Conservation (phyloP, 2,113 vertebrate species). For the Neoarius graeffei region DNA sequence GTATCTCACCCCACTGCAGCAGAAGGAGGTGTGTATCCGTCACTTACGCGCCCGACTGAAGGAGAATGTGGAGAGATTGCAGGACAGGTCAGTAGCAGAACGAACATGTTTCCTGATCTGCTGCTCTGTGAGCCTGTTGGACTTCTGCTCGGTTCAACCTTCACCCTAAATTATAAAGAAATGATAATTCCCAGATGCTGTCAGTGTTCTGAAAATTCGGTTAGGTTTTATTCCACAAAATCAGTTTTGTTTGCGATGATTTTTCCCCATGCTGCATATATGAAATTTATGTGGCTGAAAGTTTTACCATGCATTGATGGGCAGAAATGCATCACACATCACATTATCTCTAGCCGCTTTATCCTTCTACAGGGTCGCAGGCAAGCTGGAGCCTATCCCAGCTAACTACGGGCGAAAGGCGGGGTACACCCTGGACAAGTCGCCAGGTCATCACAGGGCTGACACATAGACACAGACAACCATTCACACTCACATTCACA, state of each 20-base stretch:
- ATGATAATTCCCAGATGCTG: not conserved
- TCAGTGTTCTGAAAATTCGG: not conserved
- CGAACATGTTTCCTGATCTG: not conserved
- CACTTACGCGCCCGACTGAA: constrained; percentile 89
- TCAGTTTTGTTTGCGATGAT: not conserved
- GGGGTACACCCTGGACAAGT: no score
- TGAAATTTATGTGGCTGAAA: not conserved
- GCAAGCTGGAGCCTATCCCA: no score
- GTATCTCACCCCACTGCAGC: constrained; percentile 96
- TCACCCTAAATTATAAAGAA: not conserved
- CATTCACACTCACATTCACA: no score
- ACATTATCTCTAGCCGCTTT: no score
- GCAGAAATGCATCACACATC: not conserved
- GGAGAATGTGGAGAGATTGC: constrained; percentile 89
- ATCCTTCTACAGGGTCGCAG: no score
- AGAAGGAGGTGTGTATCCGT: constrained; percentile 97
- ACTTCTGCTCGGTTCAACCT: not conserved
- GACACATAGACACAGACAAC: no score
- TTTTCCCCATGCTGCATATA: not conserved
- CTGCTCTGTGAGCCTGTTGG: not conserved
- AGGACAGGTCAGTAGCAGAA: constrained; percentile 82
- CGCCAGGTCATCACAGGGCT: no score
- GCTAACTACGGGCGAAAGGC: no score
- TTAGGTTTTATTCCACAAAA: not conserved
- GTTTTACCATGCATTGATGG: no score